Base-by-base conservation (phyloP, 2,113 vertebrate species). In the Lutjanus erythropterus region DNA sequence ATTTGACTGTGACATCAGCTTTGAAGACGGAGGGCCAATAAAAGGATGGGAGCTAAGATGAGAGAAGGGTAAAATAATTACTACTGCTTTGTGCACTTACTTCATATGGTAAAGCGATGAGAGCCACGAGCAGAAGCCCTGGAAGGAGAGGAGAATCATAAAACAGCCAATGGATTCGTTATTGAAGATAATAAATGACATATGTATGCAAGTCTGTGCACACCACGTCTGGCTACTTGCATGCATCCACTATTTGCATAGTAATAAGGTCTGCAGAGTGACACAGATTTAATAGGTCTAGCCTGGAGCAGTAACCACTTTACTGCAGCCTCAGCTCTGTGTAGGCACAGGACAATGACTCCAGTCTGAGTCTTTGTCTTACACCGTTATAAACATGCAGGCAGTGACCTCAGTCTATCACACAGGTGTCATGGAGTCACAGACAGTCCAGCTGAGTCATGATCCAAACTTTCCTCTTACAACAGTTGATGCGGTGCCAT, bases 101-200 rank as follows among this genome's bases (percentile, higher is more conserved):
- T 97, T 99, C 97, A 99, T 98, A 86, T 96, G 95, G 93, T 97
- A 95, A 91, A 97, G 96, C 71, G 97, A 97, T 87, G 96, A 90
- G 52, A 99, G 94, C 98, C 98, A 99, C 55, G 98, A 96, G 89
- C 96, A 99, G 93, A 98, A 98, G 75, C 97, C 97, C 98, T 99
- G 93, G 90, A 62, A 42, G 62, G 76, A 79, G 80, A 87, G 46
- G 41, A 85, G 81, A 85, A 71, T 75, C 72, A 86, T 76, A 86
- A 86, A 91, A 78, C 52, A 78, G 60, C 33, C 29, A 79, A 60
- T 65, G n/a, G 50, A 74, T 50, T 41, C 46, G 49, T 78, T 87
- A 69, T 80, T 86, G 79, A 87, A 84, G 80, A 75, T 23, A 83
- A 78, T 80, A 84, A 88, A 85, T 75, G 39, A 75, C 78, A 90